These are phyloP conservation scores for Tringa solitaria DNA, from an alignment of 2,113 vertebrate genomes.

Conservation along the genomic window DNA sequence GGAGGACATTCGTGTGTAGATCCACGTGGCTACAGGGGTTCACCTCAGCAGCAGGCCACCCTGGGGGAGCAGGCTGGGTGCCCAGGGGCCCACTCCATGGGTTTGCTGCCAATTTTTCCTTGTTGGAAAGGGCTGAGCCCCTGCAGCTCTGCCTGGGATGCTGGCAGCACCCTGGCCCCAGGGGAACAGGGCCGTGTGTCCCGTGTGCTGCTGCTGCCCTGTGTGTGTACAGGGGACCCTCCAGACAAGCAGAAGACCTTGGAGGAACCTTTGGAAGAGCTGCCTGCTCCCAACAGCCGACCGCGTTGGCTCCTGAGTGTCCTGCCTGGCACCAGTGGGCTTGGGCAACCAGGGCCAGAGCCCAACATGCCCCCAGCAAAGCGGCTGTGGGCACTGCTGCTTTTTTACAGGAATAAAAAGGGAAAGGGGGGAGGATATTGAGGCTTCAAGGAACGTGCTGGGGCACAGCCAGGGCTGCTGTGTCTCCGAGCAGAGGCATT, in stretches of 20 bases:
- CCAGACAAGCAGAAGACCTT: not conserved
- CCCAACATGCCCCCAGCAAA: accelerated
- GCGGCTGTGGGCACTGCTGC: accelerated
- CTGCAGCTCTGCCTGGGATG: accelerated
- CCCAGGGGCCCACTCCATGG: accelerated
- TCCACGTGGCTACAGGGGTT: accelerated
- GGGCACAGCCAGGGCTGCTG: not conserved
- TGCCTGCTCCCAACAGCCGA: not conserved
- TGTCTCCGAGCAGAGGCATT: accelerated
- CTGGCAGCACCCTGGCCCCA: not conserved
- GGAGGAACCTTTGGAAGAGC: not conserved
- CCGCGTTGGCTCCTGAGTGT: accelerated
- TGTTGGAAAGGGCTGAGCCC: not conserved
- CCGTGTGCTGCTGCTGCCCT: not conserved
- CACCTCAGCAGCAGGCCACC: not conserved
- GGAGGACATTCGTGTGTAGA: accelerated
- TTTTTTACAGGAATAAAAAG: not conserved
- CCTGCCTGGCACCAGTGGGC: accelerated
- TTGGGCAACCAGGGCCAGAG: accelerated
- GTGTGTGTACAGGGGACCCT: accelerated
- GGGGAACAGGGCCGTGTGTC: accelerated
- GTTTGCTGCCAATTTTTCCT: not conserved
- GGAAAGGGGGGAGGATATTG: accelerated
- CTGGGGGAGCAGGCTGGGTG: accelerated
- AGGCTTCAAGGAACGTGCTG: not conserved